Evolutionary conservation across 1,140 invertebrate genomes (phyloP), one percentile per base, ranked within the genome.

Genomic region (Latrodectus geometricus): DNA sequence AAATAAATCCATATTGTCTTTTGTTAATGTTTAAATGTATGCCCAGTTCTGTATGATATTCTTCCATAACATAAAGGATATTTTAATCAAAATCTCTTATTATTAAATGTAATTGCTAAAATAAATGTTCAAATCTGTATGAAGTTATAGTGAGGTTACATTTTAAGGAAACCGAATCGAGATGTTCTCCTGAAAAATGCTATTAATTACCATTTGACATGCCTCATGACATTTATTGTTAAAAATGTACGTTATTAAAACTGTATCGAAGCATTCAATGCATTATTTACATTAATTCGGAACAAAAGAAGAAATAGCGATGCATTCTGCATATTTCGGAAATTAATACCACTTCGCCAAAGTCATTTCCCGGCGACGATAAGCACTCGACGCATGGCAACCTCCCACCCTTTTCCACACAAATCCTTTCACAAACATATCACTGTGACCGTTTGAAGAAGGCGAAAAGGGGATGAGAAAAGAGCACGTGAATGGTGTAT

Each of bases 341-440:
- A 61, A 61, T 61, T 61, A 61, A 61, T 61, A 14, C 17, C 17
- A 61, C 54, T 61, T 23, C 74, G 74, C 74, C 74, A 76, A 4
- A 9, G 9, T 11, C 52, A 23, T n/a, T 23, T 15, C 21, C 23
- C 11, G 4, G 11, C 9, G 20, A 56, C 23, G 61, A 66, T 78
- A 68, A n/a, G 0, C 4, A 17, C 23, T 4, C 61, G 9, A 8
- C 9, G 8, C 9, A 8, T 65, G 73, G 82, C 61, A 84, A 84
- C 73, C 82, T 72, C 17, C 11, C 14, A 35, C 11, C 54, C 54
- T 61, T 17, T 61, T 61, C 17, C 54, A 61, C 56, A 17, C 72
- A 76, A 84, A 84, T 84, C 82, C 82, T 76, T 84, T 56, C 56
- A 68, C 82, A 84, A 84, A 84, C 82, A 84, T 84, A 84, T 84